Evolutionary conservation across 2,797 vertebrate species (phyloP).

Genomic region (Choloepus didactylus): DNA sequence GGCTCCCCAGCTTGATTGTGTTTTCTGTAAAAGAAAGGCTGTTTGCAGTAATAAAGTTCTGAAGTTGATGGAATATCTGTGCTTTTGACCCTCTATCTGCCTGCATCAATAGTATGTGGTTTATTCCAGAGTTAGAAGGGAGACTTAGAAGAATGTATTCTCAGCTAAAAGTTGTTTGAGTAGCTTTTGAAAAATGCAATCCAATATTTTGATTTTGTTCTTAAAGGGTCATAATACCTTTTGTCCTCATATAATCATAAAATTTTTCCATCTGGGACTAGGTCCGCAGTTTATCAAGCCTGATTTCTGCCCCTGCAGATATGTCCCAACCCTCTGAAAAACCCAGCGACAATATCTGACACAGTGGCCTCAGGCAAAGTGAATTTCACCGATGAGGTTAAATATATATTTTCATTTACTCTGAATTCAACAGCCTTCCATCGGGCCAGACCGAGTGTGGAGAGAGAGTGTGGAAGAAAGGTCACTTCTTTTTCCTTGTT

Average conservation of each 20-base stretch:
- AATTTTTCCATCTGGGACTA: constrained; percentile 68
- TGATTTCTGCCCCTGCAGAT: constrained; percentile 56
- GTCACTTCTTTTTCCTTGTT: background rate
- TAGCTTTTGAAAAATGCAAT: constrained; percentile 68
- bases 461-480: background rate
- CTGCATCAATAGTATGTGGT: background rate
- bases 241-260: constrained; percentile 72
- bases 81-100: background rate
- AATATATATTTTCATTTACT: constrained; percentile 72
- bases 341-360: constrained; percentile 35
- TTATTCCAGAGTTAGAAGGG: constrained; percentile 46
- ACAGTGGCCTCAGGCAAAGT: constrained; percentile 62
- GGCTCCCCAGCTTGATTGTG: background rate
- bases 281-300: constrained; percentile 67
- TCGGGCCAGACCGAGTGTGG: background rate
- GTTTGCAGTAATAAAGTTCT: background rate
- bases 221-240: constrained; percentile 71
- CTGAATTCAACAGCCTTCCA: background rate
- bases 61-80: background rate
- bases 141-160: constrained; percentile 72
- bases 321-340: constrained; percentile 36
- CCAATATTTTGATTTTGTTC: constrained; percentile 72
- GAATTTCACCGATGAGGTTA: constrained; percentile 61
- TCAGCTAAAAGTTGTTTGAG: constrained; percentile 66
- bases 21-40: background rate